Conservation (phyloP, 2,113 vertebrate genomes). For the Stercorarius parasiticus region DNA sequence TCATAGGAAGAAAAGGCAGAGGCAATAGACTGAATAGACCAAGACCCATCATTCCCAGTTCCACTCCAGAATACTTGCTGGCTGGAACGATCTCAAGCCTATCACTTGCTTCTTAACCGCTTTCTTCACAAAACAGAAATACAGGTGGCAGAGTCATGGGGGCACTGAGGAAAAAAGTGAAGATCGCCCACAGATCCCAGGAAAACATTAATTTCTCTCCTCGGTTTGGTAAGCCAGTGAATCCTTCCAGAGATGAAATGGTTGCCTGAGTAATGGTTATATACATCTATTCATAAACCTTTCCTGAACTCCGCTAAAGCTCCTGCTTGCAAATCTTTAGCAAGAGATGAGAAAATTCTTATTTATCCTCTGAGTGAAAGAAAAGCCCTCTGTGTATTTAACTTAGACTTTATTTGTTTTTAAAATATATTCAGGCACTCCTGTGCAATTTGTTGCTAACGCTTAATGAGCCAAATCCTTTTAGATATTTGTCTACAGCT, state of each 20-base stretch:
- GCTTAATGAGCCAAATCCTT: conserved; percentile 47
- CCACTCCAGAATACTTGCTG: not conserved
- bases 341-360: not conserved
- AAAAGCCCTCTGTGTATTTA: conserved; percentile 34
- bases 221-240: not conserved
- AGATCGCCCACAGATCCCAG: not conserved
- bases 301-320: not conserved
- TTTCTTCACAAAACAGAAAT: not conserved
- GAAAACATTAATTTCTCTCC: not conserved
- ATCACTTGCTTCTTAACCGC: not conserved
- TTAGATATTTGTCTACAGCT: conserved; percentile 30
- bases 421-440: conserved; percentile 18
- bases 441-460: conserved; percentile 2
- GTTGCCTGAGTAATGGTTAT: not conserved
- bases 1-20: not conserved
- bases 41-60: not conserved
- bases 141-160: not conserved
- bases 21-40: not conserved
- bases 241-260: not conserved
- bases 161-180: not conserved
- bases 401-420: conserved; percentile 31
- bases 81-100: not conserved
- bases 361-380: not conserved
- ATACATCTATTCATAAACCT: not conserved
- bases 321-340: not conserved